Evolutionary conservation across 1,140 invertebrate genomes (phyloP).

Genomic region (Planococcus citri): DNA sequence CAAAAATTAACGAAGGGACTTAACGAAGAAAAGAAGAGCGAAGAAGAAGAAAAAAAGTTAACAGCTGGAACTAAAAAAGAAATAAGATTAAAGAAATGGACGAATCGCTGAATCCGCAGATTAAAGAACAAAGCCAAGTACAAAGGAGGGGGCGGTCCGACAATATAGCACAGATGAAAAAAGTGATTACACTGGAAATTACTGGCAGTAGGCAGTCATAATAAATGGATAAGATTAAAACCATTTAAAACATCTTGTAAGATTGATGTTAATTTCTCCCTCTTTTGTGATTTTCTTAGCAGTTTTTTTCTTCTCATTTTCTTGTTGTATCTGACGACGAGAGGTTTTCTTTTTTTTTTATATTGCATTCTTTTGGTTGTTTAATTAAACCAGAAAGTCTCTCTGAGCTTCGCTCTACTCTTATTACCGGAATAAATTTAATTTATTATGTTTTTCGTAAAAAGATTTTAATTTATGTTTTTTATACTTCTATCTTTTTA

Average conservation of each 20-base stretch:
- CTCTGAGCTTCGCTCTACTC: neutral
- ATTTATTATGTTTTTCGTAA: neutral
- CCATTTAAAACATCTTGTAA: slow-evolving; percentile 20
- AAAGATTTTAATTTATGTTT: neutral
- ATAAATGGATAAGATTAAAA: slow-evolving; percentile 20
- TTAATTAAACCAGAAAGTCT: slow-evolving; percentile 17
- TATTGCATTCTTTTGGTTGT: slow-evolving; percentile 18
- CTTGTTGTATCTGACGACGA: too few relatives aligned
- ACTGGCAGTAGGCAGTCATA: slow-evolving; percentile 14
- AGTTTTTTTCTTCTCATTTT: neutral
- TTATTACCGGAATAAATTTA: slow-evolving; percentile 8
- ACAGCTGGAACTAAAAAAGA: slow-evolving; percentile 14
- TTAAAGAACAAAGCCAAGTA: slow-evolving; percentile 14
- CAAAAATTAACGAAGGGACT: slow-evolving; percentile 12
- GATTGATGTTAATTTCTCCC: slow-evolving; percentile 19
- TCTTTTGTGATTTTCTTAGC: neutral
- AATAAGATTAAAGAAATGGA: slow-evolving; percentile 14
- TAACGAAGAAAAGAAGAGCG: neutral
- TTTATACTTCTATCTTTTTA: neutral
- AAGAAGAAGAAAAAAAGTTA: neutral
- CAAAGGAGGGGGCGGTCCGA: slow-evolving; percentile 1
- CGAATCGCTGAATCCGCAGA: slow-evolving; percentile 13
- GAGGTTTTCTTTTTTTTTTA: neutral
- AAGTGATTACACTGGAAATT: slow-evolving; percentile 19
- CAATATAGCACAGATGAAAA: slow-evolving; percentile 11